A percentile compares a stretch with the other conserved stretches of the same genome.
These are phyloP conservation scores for Manis pentadactyla DNA, from an alignment of 2,797 vertebrate species.

Conservation along the genomic window DNA sequence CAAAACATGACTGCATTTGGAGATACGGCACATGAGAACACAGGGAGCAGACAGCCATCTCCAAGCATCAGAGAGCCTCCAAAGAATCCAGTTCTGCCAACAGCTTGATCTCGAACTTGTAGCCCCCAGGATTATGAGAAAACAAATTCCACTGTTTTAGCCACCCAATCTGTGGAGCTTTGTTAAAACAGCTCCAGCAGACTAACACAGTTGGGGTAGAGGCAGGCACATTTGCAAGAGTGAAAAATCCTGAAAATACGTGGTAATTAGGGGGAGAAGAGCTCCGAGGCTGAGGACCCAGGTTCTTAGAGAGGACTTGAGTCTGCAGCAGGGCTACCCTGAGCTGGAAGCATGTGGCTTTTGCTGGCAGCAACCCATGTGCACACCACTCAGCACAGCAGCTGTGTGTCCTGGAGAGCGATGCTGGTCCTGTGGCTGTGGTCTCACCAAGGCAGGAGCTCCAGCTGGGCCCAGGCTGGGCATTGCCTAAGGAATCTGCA, in stretches of 20 bases:
- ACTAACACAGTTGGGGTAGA: background rate
- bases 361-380: background rate
- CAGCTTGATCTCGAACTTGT: background rate
- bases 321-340: rapidly evolving
- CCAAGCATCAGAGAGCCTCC: background rate
- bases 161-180: background rate
- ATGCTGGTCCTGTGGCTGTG: background rate
- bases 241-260: background rate
- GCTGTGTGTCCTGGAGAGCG: background rate
- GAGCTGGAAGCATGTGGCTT: background rate
- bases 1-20: background rate
- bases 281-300: background rate
- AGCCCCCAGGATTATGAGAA: background rate
- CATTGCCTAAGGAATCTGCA: background rate
- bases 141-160: background rate
- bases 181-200: background rate
- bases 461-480: background rate
- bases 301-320: background rate
- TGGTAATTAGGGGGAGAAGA: background rate
- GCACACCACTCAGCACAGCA: background rate
- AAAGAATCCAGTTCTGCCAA: background rate
- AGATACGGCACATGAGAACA: background rate
- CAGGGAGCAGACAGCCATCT: too few relatives aligned
- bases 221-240: rapidly evolving
- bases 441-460: background rate